Percentiles rank a stretch among this genome's conserved stretches.
Evolutionary conservation across 2,888 invertebrate genomes (phyloP).

Genomic region (Cotesia congregata): DNA sequence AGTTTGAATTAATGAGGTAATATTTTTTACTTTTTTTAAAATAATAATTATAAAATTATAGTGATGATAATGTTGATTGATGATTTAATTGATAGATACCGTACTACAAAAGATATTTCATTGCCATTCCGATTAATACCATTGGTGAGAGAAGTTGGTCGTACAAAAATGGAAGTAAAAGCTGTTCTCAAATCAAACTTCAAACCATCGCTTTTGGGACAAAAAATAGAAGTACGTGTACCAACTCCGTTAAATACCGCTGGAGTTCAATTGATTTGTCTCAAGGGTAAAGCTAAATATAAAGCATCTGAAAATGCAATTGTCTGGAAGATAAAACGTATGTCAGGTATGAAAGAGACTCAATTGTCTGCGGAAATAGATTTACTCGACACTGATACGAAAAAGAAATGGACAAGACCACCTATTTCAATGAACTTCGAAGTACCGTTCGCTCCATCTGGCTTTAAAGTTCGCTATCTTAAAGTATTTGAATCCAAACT

Average conservation of each 20-base stretch:
- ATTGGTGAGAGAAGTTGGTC: constrained; percentile 96
- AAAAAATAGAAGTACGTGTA: constrained; percentile 99
- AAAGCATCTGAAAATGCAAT: constrained; percentile 99
- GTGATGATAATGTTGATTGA: constrained; percentile 17
- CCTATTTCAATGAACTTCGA: constrained; percentile 99
- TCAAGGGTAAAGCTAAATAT: constrained; percentile 99
- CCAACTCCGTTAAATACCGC: constrained; percentile 99
- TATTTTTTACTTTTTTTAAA: constrained; percentile 39
- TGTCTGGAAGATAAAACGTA: constrained; percentile 89
- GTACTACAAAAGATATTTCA: constrained; percentile 99
- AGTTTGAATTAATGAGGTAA: constrained; percentile 98
- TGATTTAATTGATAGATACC: constrained; percentile 77
- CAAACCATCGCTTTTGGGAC: constrained; percentile 96
- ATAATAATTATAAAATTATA: constrained; percentile 23
- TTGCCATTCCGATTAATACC: constrained; percentile 99
- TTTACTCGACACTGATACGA: constrained; percentile 96
- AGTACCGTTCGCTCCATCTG: constrained; percentile 99
- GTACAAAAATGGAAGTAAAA: constrained; percentile 99
- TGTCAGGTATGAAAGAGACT: constrained; percentile 99
- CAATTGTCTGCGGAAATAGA: constrained; percentile 99
- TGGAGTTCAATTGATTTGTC: constrained; percentile 97
- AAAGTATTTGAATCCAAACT: constrained; percentile 99
- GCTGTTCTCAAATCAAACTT: constrained; percentile 99
- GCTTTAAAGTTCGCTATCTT: constrained; percentile 98
- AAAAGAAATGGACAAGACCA: constrained; percentile 99